Evolutionary conservation across 2,888 invertebrate genomes (phyloP).

Genomic region (Idaea dimidiata): DNA sequence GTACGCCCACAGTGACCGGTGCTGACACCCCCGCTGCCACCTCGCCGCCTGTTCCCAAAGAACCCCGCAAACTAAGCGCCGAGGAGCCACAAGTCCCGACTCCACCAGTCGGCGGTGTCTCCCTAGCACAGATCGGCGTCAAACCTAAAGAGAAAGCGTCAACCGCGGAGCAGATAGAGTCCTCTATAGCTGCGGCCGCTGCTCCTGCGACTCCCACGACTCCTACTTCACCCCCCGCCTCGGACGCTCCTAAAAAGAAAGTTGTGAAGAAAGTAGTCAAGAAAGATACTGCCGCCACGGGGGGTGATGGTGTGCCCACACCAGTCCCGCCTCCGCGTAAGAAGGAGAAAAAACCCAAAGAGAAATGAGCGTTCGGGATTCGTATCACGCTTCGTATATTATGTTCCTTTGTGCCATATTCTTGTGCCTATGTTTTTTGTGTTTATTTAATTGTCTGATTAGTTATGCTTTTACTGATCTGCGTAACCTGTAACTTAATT

Average conservation of each 20-base stretch:
- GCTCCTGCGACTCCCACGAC: constrained; percentile 22
- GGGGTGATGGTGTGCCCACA: constrained; percentile 50
- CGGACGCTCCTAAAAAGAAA: constrained; percentile 63
- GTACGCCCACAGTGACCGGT: constrained; percentile 54
- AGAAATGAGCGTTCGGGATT: constrained; percentile 63
- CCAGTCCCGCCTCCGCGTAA: constrained; percentile 80
- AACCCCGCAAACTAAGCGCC: constrained; percentile 49
- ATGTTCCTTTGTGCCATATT: constrained; percentile 76
- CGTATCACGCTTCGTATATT: constrained; percentile 45
- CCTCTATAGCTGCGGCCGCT: constrained; percentile 54
- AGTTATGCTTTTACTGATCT: constrained; percentile 67
- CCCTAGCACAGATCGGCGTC: constrained; percentile 75
- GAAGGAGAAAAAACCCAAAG: constrained; percentile 80
- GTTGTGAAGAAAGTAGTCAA: constrained; percentile 76
- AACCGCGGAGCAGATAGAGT: constrained; percentile 66
- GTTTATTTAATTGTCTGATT: constrained; percentile 62
- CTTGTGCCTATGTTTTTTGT: constrained; percentile 59
- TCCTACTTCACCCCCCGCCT: constrained; percentile 21
- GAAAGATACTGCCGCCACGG: constrained; percentile 55
- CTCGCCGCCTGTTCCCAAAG: constrained; percentile 36
- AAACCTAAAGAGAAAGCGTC: constrained; percentile 60
- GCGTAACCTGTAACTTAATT: constrained; percentile 55
- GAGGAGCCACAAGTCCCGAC: constrained; percentile 69
- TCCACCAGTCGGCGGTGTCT: constrained; percentile 75
- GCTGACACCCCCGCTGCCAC: constrained; percentile 44